These are phyloP conservation scores for Petroica traversi DNA, from an alignment of 2,113 vertebrate species.

Conservation along the genomic window DNA sequence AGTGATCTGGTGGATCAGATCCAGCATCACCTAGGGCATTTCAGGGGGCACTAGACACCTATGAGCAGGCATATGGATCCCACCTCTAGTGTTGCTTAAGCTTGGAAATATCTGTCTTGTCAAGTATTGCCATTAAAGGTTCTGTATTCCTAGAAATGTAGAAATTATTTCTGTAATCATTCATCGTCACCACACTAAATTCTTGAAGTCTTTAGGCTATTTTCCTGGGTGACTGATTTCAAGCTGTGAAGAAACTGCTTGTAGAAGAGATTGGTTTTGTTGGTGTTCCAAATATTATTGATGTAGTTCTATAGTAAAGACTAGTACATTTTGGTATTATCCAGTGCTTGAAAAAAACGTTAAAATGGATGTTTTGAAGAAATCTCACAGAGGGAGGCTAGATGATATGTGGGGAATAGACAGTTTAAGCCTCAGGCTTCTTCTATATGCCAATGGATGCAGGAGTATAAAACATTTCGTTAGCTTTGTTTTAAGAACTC, in stretches of 20 bases:
- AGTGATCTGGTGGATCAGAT: background rate
- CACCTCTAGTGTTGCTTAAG: background rate
- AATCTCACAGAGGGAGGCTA: background rate
- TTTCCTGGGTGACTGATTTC: background rate
- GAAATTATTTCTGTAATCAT: background rate
- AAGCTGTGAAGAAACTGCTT: background rate
- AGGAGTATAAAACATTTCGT: background rate
- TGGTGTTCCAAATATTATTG: background rate
- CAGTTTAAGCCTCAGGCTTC: background rate
- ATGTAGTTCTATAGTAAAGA: background rate
- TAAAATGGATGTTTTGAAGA: slow-evolving; percentile 31
- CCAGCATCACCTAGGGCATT: background rate
- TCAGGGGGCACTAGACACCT: background rate
- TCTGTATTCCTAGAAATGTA: background rate
- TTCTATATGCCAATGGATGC: background rate
- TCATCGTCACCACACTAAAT: accelerated
- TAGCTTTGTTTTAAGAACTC: slow-evolving; percentile 5
- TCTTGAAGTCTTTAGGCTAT: background rate
- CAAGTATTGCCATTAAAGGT: background rate
- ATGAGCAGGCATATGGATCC: background rate
- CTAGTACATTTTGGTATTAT: background rate
- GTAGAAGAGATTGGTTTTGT: background rate
- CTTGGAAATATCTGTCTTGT: background rate
- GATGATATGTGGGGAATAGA: background rate
- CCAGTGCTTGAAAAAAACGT: background rate